Evolutionary conservation across 2,113 vertebrate species (phyloP), one percentile per base, ranked within the genome.

Genomic region (cattle (Bos taurus)): DNA sequence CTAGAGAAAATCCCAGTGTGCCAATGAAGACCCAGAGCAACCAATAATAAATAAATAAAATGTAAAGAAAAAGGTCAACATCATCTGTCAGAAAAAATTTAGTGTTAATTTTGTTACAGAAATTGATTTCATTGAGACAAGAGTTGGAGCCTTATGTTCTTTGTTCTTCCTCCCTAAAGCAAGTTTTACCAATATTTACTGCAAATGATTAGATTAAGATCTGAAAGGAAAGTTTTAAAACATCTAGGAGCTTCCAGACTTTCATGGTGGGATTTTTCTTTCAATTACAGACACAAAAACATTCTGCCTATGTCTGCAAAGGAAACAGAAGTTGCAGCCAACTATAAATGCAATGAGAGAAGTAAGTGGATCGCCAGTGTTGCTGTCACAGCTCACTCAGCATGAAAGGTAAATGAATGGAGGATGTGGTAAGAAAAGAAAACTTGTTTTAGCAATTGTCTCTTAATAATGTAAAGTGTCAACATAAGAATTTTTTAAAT

Each of bases 401-500:
- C 95, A 96, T 52, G 71, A 95, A 94, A 92, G 56, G 67, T 85
- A 94, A 98, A 93, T 17, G 57, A 97, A 97, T 33, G 0, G 54
- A 84, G n/a, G 10, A 19, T 17, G 9, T 87, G 74, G 48, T n/a
- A 86, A 96, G 95, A 97, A 98, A 96, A 97, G 89, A 97, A 88
- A 95, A 43, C 92, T 91, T 78, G 57, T 48, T 85, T 84, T 46
- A 78, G 3, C 46, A 96, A 96, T 94, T 0, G 40, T 40, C 93
- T 56, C 46, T 98, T 94, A 96, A 94, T 91, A 97, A 98, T 8
- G 28, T 25, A 15, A 90, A 92, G 54, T 96, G 95, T 98, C 87
- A 95, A 90, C 91, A 96, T 94, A 97, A 92, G 80, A 94, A 78
- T 25, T 90, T 88, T 94, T 91, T 97, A 88, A 86, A 95, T 56